Percentiles rank a stretch among this genome's conserved stretches.
phyloP scores from a whole-genome alignment of 1,140 invertebrate species.

The Achatina immaculata region DNA sequence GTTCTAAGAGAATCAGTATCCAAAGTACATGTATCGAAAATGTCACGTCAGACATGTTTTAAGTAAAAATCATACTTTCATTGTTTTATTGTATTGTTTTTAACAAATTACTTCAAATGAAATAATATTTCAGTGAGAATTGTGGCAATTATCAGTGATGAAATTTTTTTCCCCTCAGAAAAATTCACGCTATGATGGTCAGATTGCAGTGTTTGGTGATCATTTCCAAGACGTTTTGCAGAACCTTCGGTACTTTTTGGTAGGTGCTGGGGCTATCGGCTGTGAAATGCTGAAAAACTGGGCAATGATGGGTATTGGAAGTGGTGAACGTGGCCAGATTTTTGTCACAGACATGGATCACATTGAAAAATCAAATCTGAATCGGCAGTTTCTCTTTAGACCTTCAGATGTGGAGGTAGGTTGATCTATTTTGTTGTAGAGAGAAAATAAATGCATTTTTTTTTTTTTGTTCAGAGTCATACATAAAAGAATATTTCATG shows the following conservation, averaged over 20 bases:
- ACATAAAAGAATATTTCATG: too few relatives aligned
- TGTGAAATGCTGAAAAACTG: conserved; percentile 99
- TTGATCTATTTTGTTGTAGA: too few relatives aligned
- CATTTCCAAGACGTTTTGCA: conserved; percentile 89
- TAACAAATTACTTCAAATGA: too few relatives aligned
- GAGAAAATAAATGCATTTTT: too few relatives aligned
- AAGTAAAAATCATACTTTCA: too few relatives aligned
- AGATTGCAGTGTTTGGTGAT: conserved; percentile 92
- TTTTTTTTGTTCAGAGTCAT: too few relatives aligned
- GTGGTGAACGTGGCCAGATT: conserved; percentile 76
- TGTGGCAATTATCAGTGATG: too few relatives aligned
- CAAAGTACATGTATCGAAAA: too few relatives aligned
- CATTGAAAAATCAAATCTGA: conserved; percentile 99
- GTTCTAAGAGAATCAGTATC: too few relatives aligned
- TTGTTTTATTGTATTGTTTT: too few relatives aligned
- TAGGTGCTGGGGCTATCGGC: conserved; percentile 97
- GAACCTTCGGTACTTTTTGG: conserved; percentile 84
- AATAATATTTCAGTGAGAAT: too few relatives aligned
- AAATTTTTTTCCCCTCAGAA: conserved; percentile 57
- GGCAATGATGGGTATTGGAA: conserved; percentile 96
- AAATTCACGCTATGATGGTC: conserved; percentile 90
- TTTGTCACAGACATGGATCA: conserved; percentile 99
- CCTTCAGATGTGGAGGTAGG: conserved; percentile 89
- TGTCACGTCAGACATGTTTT: too few relatives aligned
- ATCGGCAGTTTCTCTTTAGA: conserved; percentile 97